A percentile compares a stretch with the other conserved stretches of the same genome.
phyloP scores from a whole-genome alignment of 2,888 invertebrate genomes.

The Phalera bucephala region DNA sequence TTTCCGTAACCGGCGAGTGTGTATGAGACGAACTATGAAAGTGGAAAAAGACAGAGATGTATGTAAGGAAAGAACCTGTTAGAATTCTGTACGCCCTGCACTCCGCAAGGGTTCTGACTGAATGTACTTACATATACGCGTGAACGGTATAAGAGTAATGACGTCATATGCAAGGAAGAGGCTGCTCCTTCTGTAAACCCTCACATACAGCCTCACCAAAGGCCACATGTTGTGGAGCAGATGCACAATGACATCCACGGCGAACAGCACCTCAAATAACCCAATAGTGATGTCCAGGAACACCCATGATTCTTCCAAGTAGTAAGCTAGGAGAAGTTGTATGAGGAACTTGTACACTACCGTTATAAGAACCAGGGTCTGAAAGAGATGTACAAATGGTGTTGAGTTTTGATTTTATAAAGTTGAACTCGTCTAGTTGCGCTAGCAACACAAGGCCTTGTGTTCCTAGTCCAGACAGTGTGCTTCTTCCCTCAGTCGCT shows the following conservation, averaged over 20 bases:
- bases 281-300: conserved; percentile 37
- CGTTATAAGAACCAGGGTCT: conserved; percentile 46
- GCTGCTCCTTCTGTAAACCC: conserved; percentile 49
- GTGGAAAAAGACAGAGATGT: too few species aligned
- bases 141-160: conserved; percentile 46
- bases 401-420: too few species aligned
- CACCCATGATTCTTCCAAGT: conserved; percentile 20
- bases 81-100: too few species aligned
- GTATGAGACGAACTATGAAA: too few species aligned
- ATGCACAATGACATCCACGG: conserved; percentile 48
- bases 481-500: too few species aligned
- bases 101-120: too few species aligned
- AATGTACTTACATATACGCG: conserved; percentile 57
- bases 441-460: too few species aligned
- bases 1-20: too few species aligned
- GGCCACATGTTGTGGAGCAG: conserved; percentile 61
- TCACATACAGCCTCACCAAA: conserved; percentile 50
- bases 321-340: conserved; percentile 54
- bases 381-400: too few species aligned
- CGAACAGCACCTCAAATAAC: conserved; percentile 45
- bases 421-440: too few species aligned
- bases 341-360: conserved; percentile 51
- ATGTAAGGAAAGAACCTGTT: too few species aligned
- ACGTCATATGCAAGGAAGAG: conserved; percentile 49
- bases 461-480: too few species aligned